phyloP scores from a whole-genome alignment of 2,113 vertebrate genomes.

The Cyprinus carpio region DNA sequence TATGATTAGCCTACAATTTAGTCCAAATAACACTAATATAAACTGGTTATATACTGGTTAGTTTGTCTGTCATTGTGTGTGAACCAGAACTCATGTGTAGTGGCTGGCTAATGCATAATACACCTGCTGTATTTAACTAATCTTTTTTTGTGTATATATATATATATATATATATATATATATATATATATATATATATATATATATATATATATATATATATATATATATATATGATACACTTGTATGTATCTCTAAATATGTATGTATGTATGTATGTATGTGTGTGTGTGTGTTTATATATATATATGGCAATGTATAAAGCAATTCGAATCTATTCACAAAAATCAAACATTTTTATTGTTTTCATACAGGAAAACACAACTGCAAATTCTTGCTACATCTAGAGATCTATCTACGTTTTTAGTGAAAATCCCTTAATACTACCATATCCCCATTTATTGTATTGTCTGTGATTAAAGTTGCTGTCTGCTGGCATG shows the following conservation, averaged over 20 bases:
- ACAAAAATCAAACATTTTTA: not conserved
- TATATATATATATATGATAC: no score
- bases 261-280: no score
- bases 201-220: no score
- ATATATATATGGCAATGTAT: no score
- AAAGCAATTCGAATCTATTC: not conserved
- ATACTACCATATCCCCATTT: not conserved
- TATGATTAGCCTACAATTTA: slow-evolving; percentile 12
- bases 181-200: no score
- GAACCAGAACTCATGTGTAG: not conserved
- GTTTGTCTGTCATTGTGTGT: not conserved
- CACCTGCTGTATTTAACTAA: not conserved
- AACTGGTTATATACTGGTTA: not conserved
- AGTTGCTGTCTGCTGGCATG: not conserved
- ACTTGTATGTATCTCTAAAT: no score
- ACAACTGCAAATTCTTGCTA: not conserved
- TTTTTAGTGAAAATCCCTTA: not conserved
- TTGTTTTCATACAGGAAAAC: not conserved
- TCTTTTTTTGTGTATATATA: no score
- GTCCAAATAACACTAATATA: not conserved
- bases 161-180: no score
- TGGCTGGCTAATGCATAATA: not conserved
- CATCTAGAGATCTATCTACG: not conserved
- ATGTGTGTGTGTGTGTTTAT: no score
- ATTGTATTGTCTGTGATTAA: not conserved